Base-by-base conservation (phyloP, 1,140 invertebrate genomes). In the Charaxes varanes region DNA sequence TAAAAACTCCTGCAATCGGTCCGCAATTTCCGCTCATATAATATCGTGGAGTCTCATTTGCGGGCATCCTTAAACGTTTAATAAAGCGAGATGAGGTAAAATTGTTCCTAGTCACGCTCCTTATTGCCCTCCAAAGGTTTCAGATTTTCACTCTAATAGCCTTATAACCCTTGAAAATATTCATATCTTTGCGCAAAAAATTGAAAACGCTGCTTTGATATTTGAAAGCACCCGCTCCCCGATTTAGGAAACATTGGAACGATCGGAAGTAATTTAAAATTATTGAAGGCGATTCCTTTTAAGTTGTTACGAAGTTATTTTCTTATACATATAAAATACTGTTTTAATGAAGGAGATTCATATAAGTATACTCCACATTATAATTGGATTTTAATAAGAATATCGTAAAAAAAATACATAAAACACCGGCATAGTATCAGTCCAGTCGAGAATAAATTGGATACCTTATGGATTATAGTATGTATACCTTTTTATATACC, bases 121-220 rank as follows among this genome's bases (percentile, higher is more conserved):
- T 74, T 74, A 78, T 78, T 74, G 74, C 68, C 56, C 49, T 38
- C 40, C 32, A 41, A 60, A 56, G 54, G 59, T 62, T 67, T 63
- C 57, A 68, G 48, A 67, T 72, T 72, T 74, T 73, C 59, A 57
- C 58, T 70, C 60, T 74, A 74, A 78, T 72, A 65, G 62, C 53
- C 67, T 78, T 69, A 66, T 67, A 65, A 62, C 66, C 62, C 58
- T 62, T 45, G 53, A 52, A 62, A 64, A 62, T 65, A 69, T 71
- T 72, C 62, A 60, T 60, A 55, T 66, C 54, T 61, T 51, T 43
- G 38, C 43, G 31, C 26, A 47, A 48, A 60, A 66, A 61, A 61
- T 53, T 54, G 44, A 55, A 62, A 62, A 57, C 42, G 56, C 42
- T 35, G 52, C 45, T 35, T 22, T 27, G 16, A 50, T 51, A 47